Conservation (phyloP, 2,888 invertebrate genomes). For the Nemotelus nigrinus region DNA sequence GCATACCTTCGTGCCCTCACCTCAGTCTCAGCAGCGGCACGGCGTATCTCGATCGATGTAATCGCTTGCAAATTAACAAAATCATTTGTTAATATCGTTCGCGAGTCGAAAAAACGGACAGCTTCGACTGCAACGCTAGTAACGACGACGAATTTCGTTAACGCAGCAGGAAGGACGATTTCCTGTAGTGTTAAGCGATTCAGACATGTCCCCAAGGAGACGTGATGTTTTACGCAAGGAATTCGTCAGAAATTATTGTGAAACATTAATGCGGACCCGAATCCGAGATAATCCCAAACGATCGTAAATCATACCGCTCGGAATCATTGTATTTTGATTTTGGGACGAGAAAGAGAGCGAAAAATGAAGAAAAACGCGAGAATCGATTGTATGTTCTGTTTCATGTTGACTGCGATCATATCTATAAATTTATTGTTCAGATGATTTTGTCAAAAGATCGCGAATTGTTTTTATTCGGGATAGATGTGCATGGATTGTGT, state of each 20-base stretch:
- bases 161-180: slow-evolving; percentile 37
- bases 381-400: slow-evolving; percentile 29
- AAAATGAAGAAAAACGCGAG: slow-evolving; percentile 8
- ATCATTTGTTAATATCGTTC: slow-evolving; percentile 40
- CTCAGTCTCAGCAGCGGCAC: background rate
- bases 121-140: background rate
- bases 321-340: slow-evolving; percentile 45
- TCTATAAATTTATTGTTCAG: slow-evolving; percentile 36
- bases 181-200: slow-evolving; percentile 41
- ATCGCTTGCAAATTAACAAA: slow-evolving; percentile 43
- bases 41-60: slow-evolving; percentile 11
- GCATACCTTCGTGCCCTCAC: background rate
- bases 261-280: slow-evolving; percentile 34
- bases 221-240: slow-evolving; percentile 39
- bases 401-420: slow-evolving; percentile 31
- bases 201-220: slow-evolving; percentile 36
- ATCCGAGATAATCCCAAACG: slow-evolving; percentile 31
- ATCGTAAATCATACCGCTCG: slow-evolving; percentile 41
- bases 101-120: background rate
- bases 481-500: slow-evolving; percentile 46
- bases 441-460: slow-evolving; percentile 39
- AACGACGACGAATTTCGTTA: slow-evolving; percentile 35
- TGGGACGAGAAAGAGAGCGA: background rate
- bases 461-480: slow-evolving; percentile 33
- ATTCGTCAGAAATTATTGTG: slow-evolving; percentile 27